Evolutionary conservation across 2,797 vertebrate species (phyloP).

Genomic region (Sebastes ruberrimus): DNA sequence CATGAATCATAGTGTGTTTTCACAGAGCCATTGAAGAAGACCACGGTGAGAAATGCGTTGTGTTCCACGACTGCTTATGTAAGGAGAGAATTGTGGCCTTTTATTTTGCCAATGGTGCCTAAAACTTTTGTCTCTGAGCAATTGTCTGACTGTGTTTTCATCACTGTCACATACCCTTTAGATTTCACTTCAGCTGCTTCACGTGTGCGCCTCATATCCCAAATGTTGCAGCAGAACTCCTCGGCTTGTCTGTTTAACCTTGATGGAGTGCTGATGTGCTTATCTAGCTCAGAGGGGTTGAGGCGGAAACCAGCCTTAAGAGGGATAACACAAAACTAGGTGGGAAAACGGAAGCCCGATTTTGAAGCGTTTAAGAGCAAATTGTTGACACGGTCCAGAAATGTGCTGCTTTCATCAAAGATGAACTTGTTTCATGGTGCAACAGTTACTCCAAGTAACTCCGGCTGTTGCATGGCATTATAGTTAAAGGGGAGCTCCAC

Average conservation of each 20-base stretch:
- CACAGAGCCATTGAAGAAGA: slow-evolving; percentile 10
- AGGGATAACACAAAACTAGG: background rate
- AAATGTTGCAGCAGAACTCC: slow-evolving; percentile 20
- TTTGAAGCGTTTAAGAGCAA: background rate
- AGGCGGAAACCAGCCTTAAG: background rate
- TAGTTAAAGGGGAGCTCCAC: background rate
- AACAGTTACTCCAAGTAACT: background rate
- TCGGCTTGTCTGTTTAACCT: slow-evolving; percentile 1
- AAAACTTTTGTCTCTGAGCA: slow-evolving; percentile 44
- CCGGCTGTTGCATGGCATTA: background rate
- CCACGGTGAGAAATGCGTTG: background rate
- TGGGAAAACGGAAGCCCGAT: background rate
- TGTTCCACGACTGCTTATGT: slow-evolving; percentile 2
- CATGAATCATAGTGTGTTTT: slow-evolving; percentile 40
- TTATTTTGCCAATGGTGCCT: slow-evolving; percentile 38
- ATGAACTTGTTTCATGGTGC: background rate
- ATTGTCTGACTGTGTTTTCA: slow-evolving; percentile 52
- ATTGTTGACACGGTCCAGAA: slow-evolving; percentile 4
- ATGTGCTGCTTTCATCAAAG: background rate
- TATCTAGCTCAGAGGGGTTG: background rate
- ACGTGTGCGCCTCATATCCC: slow-evolving; percentile 29
- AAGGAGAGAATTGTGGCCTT: slow-evolving; percentile 29
- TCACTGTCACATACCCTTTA: slow-evolving; percentile 44
- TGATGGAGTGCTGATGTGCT: slow-evolving; percentile 25
- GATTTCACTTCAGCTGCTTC: slow-evolving; percentile 26